phyloP scores from a whole-genome alignment of 2,113 vertebrate species.

The Equus przewalskii region DNA sequence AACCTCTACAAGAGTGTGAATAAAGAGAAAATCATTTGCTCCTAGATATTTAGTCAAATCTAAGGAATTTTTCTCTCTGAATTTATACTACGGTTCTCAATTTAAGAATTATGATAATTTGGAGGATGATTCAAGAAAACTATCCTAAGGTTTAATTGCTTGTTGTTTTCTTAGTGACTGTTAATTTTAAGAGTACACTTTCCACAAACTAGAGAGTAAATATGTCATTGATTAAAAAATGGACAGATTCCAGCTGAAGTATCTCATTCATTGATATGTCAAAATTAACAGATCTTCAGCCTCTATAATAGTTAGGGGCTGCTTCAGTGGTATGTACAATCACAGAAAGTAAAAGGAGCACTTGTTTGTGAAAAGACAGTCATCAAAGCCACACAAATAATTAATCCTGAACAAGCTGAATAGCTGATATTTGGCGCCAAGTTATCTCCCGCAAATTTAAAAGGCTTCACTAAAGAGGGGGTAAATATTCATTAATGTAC shows the following conservation, averaged over 20 bases:
- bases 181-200: neutral
- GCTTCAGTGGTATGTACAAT: neutral
- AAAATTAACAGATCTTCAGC: neutral
- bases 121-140: neutral
- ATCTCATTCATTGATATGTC: neutral
- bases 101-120: neutral
- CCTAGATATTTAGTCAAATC: constrained; percentile 5
- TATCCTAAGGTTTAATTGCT: neutral
- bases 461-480: neutral
- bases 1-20: neutral
- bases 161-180: neutral
- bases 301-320: neutral
- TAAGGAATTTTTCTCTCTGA: constrained; percentile 6
- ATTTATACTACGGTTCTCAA: neutral
- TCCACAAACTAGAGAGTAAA: neutral
- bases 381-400: constrained; percentile 7
- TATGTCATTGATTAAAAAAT: constrained; percentile 21
- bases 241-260: neutral
- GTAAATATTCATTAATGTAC: neutral
- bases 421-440: neutral
- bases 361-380: neutral
- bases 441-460: neutral
- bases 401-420: neutral
- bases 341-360: neutral
- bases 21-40: neutral